Evolutionary conservation across 2,113 vertebrate species (phyloP), one percentile per base, ranked within the genome.

Genomic region (Pionites leucogaster): DNA sequence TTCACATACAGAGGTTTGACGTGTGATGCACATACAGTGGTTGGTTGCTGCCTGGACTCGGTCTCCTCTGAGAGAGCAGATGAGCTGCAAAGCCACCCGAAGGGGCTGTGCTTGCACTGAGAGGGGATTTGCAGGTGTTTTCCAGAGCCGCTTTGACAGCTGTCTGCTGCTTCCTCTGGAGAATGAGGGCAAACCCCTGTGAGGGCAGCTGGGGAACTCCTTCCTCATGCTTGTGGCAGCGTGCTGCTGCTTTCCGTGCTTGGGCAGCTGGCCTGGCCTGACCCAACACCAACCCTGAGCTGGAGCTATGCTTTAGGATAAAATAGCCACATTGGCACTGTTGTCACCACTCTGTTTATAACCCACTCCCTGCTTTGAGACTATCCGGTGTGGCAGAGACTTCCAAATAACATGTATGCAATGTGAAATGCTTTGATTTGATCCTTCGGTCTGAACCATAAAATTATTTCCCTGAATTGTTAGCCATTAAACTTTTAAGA

Each of bases 211-310:
- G 7, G 2, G 1, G 27, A 67, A 17, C 60, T 33, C 22, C 19
- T 39, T 86, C n/a, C 25, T 25, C 19, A 15, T 0, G 0, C 28
- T 31, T 3, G 0, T 1, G 3, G 39, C 42, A 82, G 19, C 0
- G 0, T 42, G 53, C 19, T 60, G 13, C 52, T 75, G 70, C 37
- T 85, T 71, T 41, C 41, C 1, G 0, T 20, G 47, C 68, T 82
- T 2, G 1, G 52, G 42, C 1, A 3, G 10, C n/a, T 72, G 60
- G 23, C 23, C 27, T 62, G 76, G n/a, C n/a, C 52, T 37, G 28
- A 37, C 33, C 37, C 14, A 52, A 29, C 25, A 47, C 49, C 62
- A 55, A 0, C 8, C 2, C 0, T 18, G 17, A 94, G 19, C 41
- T 37, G 55, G 50, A 82, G 41, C n/a, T 60, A 8, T 0, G 3